Evolutionary conservation across 1,140 invertebrate genomes (phyloP).

Genomic region (Saccostrea cuccullata): DNA sequence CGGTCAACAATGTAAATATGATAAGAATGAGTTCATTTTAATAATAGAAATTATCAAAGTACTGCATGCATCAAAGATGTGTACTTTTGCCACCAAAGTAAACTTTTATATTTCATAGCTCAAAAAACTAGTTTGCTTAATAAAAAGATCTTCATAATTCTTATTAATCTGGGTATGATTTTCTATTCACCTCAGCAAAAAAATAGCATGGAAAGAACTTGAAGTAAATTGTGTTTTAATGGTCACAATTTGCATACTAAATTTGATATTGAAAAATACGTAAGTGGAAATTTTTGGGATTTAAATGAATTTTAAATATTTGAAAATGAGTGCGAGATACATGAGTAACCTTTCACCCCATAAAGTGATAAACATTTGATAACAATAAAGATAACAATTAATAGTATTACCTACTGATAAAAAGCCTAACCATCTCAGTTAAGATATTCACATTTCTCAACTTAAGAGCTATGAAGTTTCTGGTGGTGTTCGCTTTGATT

Average conservation of each 20-base stretch:
- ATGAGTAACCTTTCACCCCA: neutral
- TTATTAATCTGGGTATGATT: neutral
- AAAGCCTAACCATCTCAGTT: neutral
- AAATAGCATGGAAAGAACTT: too few species aligned
- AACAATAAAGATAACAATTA: neutral
- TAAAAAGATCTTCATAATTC: too few species aligned
- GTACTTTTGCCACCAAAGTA: too few species aligned
- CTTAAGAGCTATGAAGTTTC: neutral
- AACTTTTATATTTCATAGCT: too few species aligned
- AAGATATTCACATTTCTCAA: neutral
- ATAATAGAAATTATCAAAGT: too few species aligned
- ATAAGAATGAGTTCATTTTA: neutral
- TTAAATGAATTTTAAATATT: neutral
- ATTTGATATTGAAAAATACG: too few species aligned
- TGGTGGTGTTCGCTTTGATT: neutral
- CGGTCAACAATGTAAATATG: neutral
- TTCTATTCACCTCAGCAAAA: neutral
- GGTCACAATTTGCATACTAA: too few species aligned
- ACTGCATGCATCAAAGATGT: too few species aligned
- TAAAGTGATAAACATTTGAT: slow-evolving; percentile 2
- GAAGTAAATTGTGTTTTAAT: too few species aligned
- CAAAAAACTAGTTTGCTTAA: too few species aligned
- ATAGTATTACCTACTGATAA: neutral
- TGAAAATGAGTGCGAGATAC: neutral
- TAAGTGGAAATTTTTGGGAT: too few species aligned